Percentiles rank a stretch among this genome's conserved stretches.
Evolutionary conservation across 2,113 vertebrate species (phyloP).

Genomic region (Arvicanthis niloticus): DNA sequence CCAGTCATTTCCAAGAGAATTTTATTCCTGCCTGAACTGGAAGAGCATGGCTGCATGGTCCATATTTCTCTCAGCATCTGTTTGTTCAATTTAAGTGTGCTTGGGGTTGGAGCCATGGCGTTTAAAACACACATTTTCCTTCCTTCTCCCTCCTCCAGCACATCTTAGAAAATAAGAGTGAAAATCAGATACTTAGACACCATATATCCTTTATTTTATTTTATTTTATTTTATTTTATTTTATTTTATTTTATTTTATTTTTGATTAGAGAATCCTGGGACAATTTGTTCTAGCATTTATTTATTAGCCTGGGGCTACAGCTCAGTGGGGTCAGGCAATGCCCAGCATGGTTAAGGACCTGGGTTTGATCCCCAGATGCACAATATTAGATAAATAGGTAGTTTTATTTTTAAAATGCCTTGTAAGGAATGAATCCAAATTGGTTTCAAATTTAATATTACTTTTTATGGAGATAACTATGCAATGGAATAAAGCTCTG

Average conservation of each 20-base stretch:
- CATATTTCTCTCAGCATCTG: not conserved
- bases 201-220: not conserved
- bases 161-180: not conserved
- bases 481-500: not conserved
- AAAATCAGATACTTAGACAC: not conserved
- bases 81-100: not conserved
- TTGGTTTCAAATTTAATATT: not conserved
- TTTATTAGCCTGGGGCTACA: not conserved
- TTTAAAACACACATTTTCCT: not conserved
- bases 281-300: not conserved
- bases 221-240: not conserved
- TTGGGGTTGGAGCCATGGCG: rapidly evolving
- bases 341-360: not conserved
- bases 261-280: not conserved
- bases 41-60: not conserved
- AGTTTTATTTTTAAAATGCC: not conserved
- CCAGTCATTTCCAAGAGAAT: not conserved
- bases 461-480: not conserved
- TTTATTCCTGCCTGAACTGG: not conserved
- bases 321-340: not conserved
- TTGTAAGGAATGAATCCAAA: not conserved
- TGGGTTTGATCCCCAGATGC: not conserved
- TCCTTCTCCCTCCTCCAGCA: not conserved
- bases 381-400: not conserved
- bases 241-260: not conserved